Conservation (phyloP, 2,888 invertebrate genomes). For the Oligia latruncula region DNA sequence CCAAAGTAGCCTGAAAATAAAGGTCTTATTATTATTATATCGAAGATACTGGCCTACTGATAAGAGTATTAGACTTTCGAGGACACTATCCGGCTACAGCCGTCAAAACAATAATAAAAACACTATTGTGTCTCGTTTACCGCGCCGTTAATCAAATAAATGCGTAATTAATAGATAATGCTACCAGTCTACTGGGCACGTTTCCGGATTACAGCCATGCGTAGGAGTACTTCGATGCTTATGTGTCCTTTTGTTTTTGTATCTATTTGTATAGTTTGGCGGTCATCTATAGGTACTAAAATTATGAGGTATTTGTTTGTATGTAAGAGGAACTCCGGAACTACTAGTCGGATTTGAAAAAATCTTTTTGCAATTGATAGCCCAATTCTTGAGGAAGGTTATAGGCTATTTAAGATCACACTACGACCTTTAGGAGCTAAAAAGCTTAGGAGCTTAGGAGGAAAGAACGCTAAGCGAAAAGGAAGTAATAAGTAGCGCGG, state of each 20-base stretch:
- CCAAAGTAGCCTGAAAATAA: too few species aligned
- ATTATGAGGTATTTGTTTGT: neutral
- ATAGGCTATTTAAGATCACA: too few species aligned
- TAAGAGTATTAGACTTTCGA: constrained; percentile 17
- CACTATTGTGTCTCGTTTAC: neutral
- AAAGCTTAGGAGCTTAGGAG: neutral
- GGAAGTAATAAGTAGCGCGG: neutral
- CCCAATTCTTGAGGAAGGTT: too few species aligned
- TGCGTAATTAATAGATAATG: constrained; percentile 14
- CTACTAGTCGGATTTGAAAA: neutral
- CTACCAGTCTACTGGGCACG: neutral
- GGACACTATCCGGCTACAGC: neutral
- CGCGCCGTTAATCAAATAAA: neutral
- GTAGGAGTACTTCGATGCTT: too few species aligned
- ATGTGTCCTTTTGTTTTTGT: neutral
- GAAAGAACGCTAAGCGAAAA: neutral
- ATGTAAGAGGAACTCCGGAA: too few species aligned
- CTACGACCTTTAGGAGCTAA: neutral
- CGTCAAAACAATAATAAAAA: neutral
- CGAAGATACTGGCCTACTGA: constrained; percentile 4
- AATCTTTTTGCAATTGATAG: too few species aligned
- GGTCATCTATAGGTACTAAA: neutral
- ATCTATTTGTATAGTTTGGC: neutral
- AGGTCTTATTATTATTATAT: neutral
- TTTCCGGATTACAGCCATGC: neutral